Conservation (phyloP, 1,140 invertebrate genomes). For the Drosophila sp. region DNA sequence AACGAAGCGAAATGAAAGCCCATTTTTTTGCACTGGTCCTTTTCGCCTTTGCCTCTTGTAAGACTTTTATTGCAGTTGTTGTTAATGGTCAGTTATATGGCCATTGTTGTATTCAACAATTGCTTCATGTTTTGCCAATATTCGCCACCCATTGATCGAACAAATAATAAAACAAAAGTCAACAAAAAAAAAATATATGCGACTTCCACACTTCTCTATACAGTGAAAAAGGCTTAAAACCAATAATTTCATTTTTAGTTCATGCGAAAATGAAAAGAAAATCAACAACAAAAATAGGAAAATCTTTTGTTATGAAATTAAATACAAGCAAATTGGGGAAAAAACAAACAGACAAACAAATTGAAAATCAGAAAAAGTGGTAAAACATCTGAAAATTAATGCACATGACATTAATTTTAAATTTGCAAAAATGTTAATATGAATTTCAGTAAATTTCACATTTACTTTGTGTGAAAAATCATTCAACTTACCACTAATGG, state of each 20-base stretch:
- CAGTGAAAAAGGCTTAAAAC: conserved; percentile 38
- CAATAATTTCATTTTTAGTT: conserved; percentile 42
- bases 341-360: neutral
- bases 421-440: conserved; percentile 1
- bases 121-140: conserved; percentile 41
- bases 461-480: conserved; percentile 24
- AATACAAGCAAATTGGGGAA: neutral
- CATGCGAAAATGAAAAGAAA: conserved; percentile 10
- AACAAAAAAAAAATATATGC: conserved; percentile 33
- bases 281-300: neutral
- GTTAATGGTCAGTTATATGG: conserved; percentile 55
- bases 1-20: conserved; percentile 45
- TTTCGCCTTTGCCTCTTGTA: conserved; percentile 35
- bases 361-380: neutral
- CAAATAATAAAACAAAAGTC: conserved; percentile 41
- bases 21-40: conserved; percentile 17
- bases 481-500: conserved; percentile 29
- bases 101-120: conserved; percentile 59
- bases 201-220: neutral
- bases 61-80: conserved; percentile 63
- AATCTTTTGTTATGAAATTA: neutral
- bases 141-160: conserved; percentile 17
- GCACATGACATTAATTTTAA: neutral
- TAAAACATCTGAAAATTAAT: neutral
- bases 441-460: conserved; percentile 25